These are phyloP conservation scores for Xenopus borealis DNA, from an alignment of 2,113 vertebrate genomes.

Conservation along the genomic window DNA sequence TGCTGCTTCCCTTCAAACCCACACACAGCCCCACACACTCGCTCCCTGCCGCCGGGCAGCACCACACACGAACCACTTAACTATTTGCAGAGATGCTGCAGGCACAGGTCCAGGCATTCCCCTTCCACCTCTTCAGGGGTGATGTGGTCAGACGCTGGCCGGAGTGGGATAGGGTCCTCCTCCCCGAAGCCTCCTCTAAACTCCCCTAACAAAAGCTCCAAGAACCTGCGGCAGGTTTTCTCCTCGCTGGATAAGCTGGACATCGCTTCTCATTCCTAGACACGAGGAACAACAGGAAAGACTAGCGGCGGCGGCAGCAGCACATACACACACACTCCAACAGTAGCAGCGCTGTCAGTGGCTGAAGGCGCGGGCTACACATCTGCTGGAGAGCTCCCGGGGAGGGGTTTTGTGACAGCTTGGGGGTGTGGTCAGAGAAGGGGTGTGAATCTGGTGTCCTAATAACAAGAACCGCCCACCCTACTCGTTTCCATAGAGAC, in stretches of 20 bases:
- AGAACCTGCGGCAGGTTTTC: conserved; percentile 93
- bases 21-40: not conserved
- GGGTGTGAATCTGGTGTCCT: conserved; percentile 50
- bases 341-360: conserved; percentile 42
- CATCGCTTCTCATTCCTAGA: conserved; percentile 87
- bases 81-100: conserved; percentile 99
- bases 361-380: conserved; percentile 53
- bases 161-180: conserved; percentile 74
- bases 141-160: conserved; percentile 82
- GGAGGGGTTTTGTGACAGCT: conserved; percentile 44
- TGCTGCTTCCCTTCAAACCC: not conserved
- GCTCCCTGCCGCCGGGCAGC: not conserved
- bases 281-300: conserved; percentile 43
- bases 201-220: conserved; percentile 92
- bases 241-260: conserved; percentile 86
- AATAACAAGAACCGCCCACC: not conserved
- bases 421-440: conserved; percentile 52
- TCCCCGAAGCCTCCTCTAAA: conserved; percentile 88
- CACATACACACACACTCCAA: conserved; percentile 45
- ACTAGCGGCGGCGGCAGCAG: conserved; percentile 33
- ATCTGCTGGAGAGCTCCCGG: conserved; percentile 60
- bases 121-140: conserved; percentile 90
- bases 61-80: conserved; percentile 74
- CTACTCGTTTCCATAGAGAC: not conserved
- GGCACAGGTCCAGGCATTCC: conserved; percentile 92